Base-by-base conservation (phyloP, 2,113 vertebrate species). In the Nothoprocta perdicaria region DNA sequence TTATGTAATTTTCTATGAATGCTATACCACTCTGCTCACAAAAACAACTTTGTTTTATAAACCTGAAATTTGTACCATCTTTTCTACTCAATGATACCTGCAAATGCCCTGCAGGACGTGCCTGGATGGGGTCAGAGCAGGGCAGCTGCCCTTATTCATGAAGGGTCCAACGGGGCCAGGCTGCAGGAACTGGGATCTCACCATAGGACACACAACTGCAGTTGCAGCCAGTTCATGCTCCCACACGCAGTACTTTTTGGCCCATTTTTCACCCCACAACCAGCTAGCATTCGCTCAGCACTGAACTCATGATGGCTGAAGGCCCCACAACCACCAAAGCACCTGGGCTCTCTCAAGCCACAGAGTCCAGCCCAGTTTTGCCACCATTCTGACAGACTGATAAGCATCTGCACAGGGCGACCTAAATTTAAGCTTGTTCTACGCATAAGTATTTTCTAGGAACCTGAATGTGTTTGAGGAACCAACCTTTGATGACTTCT, bases 61-160 rank as follows among this genome's bases (percentile, higher is more conserved):
- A 90, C 43, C 26, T 72, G 26, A 24, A 27, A 65, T 88, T 86
- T 81, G 38, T 53, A 43, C 5, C 46, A 24, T 31, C 5, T 86
- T 90, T 77, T 85, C 62, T 65, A 38, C 3, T 4, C 9, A 26
- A 41, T 4, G 5, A 4, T 80, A 57, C 15, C 50, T 62, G 52
- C 58, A 69, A 71, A 94, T 69, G 33, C 10, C 22, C 63, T 69
- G 46, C 7, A 90, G 80, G 75, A 94, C 90, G 63, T 92, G 81
- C 60, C 60, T 24, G 46, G 46, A 7, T 17, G 41, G 33, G 15
- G 50, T 76, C 53, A 1, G 1, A 58, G n/a, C 15, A 72, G 27
- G n/a, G 46, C n/a, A 48, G n/a, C n/a, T 69, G 46, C 46, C 4
- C 48, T 23, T 77, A 1, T n/a, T 58, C 0, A 0, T 14, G 24